Percentiles rank a stretch among this genome's conserved stretches.
Evolutionary conservation across 2,888 invertebrate species (phyloP).

Genomic region (Oligia fasciuncula): DNA sequence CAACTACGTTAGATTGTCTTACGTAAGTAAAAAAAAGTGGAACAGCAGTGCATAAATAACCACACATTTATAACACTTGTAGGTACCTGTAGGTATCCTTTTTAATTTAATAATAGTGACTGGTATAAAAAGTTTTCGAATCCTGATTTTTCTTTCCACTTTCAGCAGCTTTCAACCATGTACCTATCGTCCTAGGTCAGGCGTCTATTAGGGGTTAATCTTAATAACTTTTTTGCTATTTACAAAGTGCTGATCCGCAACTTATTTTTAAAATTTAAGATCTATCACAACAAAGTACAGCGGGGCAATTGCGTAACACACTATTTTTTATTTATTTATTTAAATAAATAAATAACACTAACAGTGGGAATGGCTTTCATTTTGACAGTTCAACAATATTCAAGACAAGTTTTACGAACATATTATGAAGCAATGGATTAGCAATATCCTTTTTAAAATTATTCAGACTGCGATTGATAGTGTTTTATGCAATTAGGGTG

Average conservation of each 20-base stretch:
- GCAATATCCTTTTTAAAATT: no score
- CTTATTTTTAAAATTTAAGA: neutral
- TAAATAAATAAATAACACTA: no score
- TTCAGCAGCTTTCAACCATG: neutral
- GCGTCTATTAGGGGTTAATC: neutral
- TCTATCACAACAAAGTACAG: neutral
- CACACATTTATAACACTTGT: neutral
- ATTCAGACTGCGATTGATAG: no score
- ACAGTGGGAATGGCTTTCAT: no score
- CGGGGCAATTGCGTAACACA: no score
- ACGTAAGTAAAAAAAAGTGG: conserved; percentile 41
- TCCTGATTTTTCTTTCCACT: neutral
- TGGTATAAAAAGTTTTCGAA: neutral
- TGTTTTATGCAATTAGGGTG: no score
- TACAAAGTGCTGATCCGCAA: neutral
- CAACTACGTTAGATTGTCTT: conserved; percentile 15
- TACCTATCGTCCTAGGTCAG: neutral
- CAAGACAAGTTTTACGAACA: no score
- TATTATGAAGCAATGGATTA: no score
- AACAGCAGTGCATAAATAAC: conserved; percentile 37
- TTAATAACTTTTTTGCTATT: neutral
- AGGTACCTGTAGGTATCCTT: neutral
- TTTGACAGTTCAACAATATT: no score
- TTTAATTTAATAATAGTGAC: neutral
- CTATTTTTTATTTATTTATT: no score